These are phyloP conservation scores for Metaphire vulgaris DNA, from an alignment of 1,140 invertebrate genomes.

Conservation along the genomic window DNA sequence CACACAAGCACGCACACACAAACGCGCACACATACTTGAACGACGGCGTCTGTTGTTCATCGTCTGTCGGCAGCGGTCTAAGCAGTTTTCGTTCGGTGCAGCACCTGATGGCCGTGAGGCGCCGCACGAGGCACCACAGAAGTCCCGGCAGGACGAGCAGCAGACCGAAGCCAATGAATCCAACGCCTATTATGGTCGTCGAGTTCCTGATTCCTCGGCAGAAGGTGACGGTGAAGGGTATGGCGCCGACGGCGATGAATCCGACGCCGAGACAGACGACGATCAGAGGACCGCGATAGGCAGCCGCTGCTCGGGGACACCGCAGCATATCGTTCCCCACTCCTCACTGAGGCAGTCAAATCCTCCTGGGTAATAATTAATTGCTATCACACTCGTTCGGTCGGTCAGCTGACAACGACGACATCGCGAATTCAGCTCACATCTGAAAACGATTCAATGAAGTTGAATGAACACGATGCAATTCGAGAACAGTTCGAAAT, in stretches of 20 bases:
- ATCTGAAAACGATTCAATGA: no score
- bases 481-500: no score
- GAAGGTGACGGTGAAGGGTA: slow-evolving; percentile 21
- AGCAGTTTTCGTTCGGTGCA: neutral
- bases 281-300: slow-evolving; percentile 24
- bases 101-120: slow-evolving; percentile 3
- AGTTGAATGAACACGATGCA: no score
- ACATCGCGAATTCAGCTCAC: no score
- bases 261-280: slow-evolving; percentile 23
- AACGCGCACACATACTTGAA: neutral
- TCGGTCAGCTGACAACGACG: no score
- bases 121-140: slow-evolving; percentile 20
- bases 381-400: no score
- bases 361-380: no score
- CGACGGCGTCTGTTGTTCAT: neutral
- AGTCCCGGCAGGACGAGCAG: slow-evolving; percentile 21
- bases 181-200: slow-evolving; percentile 26
- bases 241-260: slow-evolving; percentile 21
- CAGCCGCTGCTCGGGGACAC: neutral
- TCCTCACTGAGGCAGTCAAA: no score
- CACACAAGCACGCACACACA: no score
- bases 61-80: neutral
- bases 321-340: no score
- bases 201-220: slow-evolving; percentile 21
- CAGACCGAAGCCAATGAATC: slow-evolving; percentile 29